Evolutionary conservation across 2,888 invertebrate genomes (phyloP).

Genomic region (Galerucella pusilla): DNA sequence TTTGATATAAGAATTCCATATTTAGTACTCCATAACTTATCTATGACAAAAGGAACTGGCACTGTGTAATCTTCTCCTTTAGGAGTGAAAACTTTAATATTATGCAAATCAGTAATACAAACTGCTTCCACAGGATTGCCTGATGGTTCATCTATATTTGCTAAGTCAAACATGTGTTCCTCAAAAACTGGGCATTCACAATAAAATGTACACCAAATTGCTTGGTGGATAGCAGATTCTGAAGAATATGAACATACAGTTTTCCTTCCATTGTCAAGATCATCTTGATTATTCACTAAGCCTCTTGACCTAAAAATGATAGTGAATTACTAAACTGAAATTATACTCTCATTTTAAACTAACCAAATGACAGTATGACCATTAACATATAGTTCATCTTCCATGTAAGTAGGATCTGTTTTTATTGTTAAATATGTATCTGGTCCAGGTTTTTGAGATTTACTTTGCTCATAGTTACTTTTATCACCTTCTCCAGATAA

Average conservation of each 20-base stretch:
- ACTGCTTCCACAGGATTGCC: conserved; percentile 73
- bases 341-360: neutral
- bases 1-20: conserved; percentile 89
- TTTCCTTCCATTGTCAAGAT: conserved; percentile 67
- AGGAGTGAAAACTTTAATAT: conserved; percentile 80
- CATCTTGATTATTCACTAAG: conserved; percentile 67
- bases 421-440: conserved; percentile 41
- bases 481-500: conserved; percentile 47
- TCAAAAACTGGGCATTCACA: conserved; percentile 70
- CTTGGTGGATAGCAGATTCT: conserved; percentile 84
- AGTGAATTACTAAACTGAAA: neutral
- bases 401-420: conserved; percentile 66
- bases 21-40: conserved; percentile 85
- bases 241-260: conserved; percentile 81
- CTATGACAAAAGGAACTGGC: conserved; percentile 83
- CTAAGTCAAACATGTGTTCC: conserved; percentile 55
- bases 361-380: conserved; percentile 85
- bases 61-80: conserved; percentile 87
- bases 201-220: conserved; percentile 77
- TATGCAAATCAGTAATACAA: conserved; percentile 79
- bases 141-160: conserved; percentile 63
- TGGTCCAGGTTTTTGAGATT: conserved; percentile 32
- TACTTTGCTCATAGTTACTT: conserved; percentile 39
- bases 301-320: conserved; percentile 68
- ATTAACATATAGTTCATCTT: conserved; percentile 90